Evolutionary conservation across 1,140 invertebrate genomes (phyloP).

Genomic region (Zaprionus africanus): DNA sequence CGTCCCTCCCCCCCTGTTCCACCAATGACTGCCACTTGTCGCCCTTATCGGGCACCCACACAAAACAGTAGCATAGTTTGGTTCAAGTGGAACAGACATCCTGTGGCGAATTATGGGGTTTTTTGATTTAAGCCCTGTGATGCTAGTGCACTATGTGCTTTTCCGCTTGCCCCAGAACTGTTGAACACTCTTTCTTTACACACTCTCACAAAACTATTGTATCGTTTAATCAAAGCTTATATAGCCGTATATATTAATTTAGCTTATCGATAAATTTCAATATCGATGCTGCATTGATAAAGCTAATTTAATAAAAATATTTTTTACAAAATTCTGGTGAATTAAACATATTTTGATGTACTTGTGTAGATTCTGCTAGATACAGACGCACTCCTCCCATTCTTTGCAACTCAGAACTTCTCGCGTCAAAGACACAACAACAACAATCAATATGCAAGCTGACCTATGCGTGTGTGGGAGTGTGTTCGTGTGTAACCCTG

Average conservation of each 20-base stretch:
- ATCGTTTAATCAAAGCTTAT: too few species aligned
- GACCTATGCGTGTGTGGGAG: not conserved
- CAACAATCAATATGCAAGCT: constrained; percentile 8
- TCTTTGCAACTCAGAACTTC: not conserved
- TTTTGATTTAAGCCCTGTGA: constrained; percentile 48
- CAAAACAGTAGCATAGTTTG: constrained; percentile 53
- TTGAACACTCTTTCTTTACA: not conserved
- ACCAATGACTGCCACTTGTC: constrained; percentile 26
- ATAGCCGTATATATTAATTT: too few species aligned
- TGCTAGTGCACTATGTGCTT: not conserved
- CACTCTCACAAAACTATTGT: too few species aligned
- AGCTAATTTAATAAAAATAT: too few species aligned
- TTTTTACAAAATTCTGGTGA: too few species aligned
- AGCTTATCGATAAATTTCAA: too few species aligned
- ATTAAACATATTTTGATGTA: too few species aligned
- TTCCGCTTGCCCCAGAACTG: constrained; percentile 3
- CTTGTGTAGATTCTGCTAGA: not conserved
- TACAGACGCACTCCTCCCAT: not conserved
- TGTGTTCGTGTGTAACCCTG: not conserved
- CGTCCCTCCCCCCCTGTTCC: not conserved
- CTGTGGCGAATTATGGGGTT: constrained; percentile 63
- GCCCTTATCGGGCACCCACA: constrained; percentile 34
- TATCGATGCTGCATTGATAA: too few species aligned
- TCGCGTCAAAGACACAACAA: not conserved
- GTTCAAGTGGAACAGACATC: constrained; percentile 56